A percentile compares a stretch with the other conserved stretches of the same genome.
Conservation (phyloP, 2,888 invertebrate genomes). For the Galerucella nymphaeae region DNA sequence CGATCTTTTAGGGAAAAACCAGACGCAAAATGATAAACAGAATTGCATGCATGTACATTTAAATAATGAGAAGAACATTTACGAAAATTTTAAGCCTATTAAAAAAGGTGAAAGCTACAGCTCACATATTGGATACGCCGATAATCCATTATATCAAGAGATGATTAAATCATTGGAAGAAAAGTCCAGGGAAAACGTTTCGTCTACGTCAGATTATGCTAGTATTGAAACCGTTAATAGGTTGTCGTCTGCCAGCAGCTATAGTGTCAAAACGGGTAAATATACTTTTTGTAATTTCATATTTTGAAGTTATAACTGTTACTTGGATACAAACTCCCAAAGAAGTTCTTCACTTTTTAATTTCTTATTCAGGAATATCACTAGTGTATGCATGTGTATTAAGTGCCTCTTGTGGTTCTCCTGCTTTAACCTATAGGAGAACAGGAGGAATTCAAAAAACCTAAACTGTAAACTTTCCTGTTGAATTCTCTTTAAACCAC, state of each 20-base stretch:
- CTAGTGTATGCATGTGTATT: too few species aligned
- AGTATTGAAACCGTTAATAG: conserved; percentile 77
- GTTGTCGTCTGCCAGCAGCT: conserved; percentile 67
- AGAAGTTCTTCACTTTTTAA: too few species aligned
- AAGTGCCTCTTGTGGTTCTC: too few species aligned
- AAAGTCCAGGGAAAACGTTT: conserved; percentile 67
- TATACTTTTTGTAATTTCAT: background rate
- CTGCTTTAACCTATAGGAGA: too few species aligned
- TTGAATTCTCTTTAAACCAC: too few species aligned
- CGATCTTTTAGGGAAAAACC: conserved; percentile 42
- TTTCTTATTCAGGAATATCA: too few species aligned
- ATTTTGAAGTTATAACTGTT: too few species aligned
- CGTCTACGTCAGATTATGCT: conserved; percentile 81
- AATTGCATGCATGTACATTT: conserved; percentile 25
- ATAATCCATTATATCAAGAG: conserved; percentile 67
- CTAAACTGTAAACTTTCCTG: too few species aligned
- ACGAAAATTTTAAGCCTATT: conserved; percentile 68
- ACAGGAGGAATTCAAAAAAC: too few species aligned
- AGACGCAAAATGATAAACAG: conserved; percentile 14
- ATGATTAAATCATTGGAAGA: conserved; percentile 71
- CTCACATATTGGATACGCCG: conserved; percentile 67
- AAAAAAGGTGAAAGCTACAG: conserved; percentile 69
- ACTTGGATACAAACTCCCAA: too few species aligned
- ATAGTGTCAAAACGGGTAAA: conserved; percentile 62
- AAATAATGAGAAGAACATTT: conserved; percentile 57